A percentile compares a stretch with the other conserved stretches of the same genome.
Conservation (phyloP, 2,888 invertebrate species). For the Crioceris asparagi region DNA sequence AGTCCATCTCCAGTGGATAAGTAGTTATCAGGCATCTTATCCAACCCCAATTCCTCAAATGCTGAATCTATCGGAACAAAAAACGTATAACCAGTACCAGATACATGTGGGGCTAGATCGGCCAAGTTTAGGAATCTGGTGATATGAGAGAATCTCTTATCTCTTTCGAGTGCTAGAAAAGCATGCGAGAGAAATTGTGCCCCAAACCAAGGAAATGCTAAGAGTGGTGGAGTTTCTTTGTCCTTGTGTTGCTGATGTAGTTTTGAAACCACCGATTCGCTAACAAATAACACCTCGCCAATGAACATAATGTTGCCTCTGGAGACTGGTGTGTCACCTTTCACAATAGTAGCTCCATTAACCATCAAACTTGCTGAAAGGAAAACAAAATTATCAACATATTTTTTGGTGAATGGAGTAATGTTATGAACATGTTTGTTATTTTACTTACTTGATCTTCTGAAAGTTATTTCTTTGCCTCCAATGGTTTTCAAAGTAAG, state of each 20-base stretch:
- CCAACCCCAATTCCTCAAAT: constrained; percentile 50
- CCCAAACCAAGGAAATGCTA: constrained; percentile 55
- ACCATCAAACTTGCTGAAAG: constrained; percentile 42
- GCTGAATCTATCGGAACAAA: constrained; percentile 60
- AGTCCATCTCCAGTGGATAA: constrained; percentile 47
- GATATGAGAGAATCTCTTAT: constrained; percentile 45
- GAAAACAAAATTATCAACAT: constrained; percentile 5
- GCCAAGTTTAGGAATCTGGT: constrained; percentile 49
- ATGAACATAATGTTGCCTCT: constrained; percentile 54
- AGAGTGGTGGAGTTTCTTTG: constrained; percentile 53
- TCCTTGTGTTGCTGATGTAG: constrained; percentile 53
- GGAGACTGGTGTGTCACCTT: constrained; percentile 48
- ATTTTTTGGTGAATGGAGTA: background rate
- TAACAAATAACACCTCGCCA: constrained; percentile 51
- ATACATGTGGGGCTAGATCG: constrained; percentile 49
- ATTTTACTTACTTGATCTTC: constrained; percentile 44
- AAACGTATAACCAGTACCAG: constrained; percentile 56
- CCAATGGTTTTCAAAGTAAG: constrained; percentile 46
- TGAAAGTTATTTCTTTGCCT: constrained; percentile 46
- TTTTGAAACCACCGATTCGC: constrained; percentile 49
- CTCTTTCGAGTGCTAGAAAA: constrained; percentile 48
- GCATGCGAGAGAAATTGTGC: constrained; percentile 54
- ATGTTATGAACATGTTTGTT: background rate
- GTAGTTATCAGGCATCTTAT: constrained; percentile 46
- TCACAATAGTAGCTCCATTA: constrained; percentile 48